phyloP scores from a whole-genome alignment of 2,888 invertebrate genomes.

The Drosophila tripunctata region DNA sequence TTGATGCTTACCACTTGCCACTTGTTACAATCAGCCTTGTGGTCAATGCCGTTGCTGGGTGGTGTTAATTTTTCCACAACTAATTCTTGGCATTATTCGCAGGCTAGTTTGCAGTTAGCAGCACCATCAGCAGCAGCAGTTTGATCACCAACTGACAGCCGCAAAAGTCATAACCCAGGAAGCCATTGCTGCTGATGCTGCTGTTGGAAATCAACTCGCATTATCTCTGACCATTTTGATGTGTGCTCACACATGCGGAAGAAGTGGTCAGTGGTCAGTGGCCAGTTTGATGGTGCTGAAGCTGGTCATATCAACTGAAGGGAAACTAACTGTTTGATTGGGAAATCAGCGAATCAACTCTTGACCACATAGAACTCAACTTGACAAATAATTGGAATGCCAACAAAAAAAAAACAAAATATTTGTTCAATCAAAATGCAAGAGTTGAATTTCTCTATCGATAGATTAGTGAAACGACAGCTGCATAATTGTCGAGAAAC shows the following conservation, averaged over 20 bases:
- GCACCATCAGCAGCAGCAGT: conserved; percentile 1
- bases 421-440: no score
- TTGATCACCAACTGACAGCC: conserved; percentile 55
- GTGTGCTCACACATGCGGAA: conserved; percentile 58
- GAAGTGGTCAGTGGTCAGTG: conserved; percentile 43
- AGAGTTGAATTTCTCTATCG: conserved; percentile 13
- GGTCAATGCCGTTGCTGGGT: conserved; percentile 73
- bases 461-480: conserved; percentile 20
- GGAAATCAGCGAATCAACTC: conserved; percentile 26
- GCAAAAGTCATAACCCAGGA: conserved; percentile 79
- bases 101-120: conserved; percentile 42
- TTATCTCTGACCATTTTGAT: conserved; percentile 49
- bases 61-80: conserved; percentile 78
- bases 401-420: not conserved
- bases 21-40: conserved; percentile 63
- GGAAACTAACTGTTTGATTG: conserved; percentile 41
- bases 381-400: conserved; percentile 12
- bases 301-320: conserved; percentile 5
- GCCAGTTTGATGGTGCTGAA: no score
- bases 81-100: conserved; percentile 74
- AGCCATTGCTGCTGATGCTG: conserved; percentile 41
- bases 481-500: conserved; percentile 26
- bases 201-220: conserved; percentile 46
- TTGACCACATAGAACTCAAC: conserved; percentile 12
- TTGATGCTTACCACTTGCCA: not conserved